Percentiles rank a stretch among this genome's conserved stretches.
Conservation (phyloP, 2,113 vertebrate genomes). For the Cyphomyrus discorhynchus region DNA sequence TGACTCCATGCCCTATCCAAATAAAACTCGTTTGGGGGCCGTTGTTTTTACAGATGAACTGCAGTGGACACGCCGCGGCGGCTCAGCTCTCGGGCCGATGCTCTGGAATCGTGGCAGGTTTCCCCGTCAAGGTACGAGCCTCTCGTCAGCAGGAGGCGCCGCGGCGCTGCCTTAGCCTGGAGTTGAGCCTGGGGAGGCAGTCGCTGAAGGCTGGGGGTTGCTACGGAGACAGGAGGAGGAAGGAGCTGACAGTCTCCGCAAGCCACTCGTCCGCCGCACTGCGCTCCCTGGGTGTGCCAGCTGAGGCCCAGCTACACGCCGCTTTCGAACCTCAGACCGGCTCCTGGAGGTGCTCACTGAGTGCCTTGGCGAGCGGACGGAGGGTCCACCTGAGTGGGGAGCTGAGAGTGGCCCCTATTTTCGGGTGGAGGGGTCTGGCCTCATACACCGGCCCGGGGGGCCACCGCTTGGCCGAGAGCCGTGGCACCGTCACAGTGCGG, state of each 20-base stretch:
- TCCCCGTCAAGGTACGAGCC: conserved; percentile 59
- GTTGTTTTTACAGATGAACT: conserved; percentile 72
- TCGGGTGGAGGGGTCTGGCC: conserved; percentile 24
- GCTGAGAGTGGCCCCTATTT: conserved; percentile 32
- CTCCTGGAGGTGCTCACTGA: conserved; percentile 24
- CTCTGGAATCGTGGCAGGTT: conserved; percentile 46
- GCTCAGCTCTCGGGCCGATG: conserved; percentile 61
- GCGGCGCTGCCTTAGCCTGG: conserved; percentile 30
- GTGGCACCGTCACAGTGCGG: conserved; percentile 32
- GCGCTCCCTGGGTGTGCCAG: conserved; percentile 29
- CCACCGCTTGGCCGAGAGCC: conserved; percentile 23
- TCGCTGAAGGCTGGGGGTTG: conserved; percentile 31
- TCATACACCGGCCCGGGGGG: conserved; percentile 10
- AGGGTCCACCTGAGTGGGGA: conserved; percentile 27
- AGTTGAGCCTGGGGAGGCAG: background rate
- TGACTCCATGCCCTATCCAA: conserved; percentile 37
- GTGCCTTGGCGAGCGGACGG: conserved; percentile 13
- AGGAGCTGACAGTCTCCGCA: conserved; percentile 38
- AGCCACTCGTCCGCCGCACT: conserved; percentile 29
- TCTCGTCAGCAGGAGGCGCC: conserved; percentile 41
- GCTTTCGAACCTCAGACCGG: conserved; percentile 30
- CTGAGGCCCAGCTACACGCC: conserved; percentile 27
- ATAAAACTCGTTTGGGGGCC: conserved; percentile 39
- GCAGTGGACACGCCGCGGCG: conserved; percentile 51
- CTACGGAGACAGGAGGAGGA: conserved; percentile 22